phyloP scores from a whole-genome alignment of 2,888 invertebrate genomes.

The Mythimna pallens region DNA sequence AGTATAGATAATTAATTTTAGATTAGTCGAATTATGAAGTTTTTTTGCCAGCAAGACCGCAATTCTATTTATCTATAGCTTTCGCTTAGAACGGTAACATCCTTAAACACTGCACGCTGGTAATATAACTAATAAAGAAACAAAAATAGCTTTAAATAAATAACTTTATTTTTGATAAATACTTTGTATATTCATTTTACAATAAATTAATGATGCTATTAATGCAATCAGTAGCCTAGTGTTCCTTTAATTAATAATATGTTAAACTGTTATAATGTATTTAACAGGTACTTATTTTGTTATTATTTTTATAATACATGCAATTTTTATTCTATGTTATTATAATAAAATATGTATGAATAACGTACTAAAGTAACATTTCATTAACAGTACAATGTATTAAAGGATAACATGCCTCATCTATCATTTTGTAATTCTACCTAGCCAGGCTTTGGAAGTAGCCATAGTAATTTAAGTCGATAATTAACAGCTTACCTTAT shows the following conservation, averaged over 20 bases:
- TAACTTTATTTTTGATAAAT: conserved; percentile 61
- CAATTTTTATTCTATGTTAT: conserved; percentile 31
- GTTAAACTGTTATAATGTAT: conserved; percentile 39
- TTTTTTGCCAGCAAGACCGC: too few species aligned
- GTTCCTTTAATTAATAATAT: conserved; percentile 47
- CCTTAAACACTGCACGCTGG: neutral
- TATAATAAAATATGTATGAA: conserved; percentile 29
- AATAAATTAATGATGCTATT: conserved; percentile 52
- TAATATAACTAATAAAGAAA: neutral
- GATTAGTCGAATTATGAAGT: too few species aligned
- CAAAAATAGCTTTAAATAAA: conserved; percentile 28
- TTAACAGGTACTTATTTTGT: conserved; percentile 50
- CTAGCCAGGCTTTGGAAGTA: conserved; percentile 50
- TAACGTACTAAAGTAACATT: conserved; percentile 41
- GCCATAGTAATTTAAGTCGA: conserved; percentile 31
- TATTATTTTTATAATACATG: conserved; percentile 32
- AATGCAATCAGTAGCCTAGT: conserved; percentile 52
- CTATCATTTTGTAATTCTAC: conserved; percentile 37
- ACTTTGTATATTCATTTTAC: conserved; percentile 55
- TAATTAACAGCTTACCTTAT: conserved; percentile 40
- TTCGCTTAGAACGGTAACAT: too few species aligned
- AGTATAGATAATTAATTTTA: too few species aligned
- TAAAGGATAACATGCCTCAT: conserved; percentile 38
- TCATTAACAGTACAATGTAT: conserved; percentile 41
- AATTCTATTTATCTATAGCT: too few species aligned